Evolutionary conservation across 2,113 vertebrate species (phyloP), one percentile per base, ranked within the genome.

Genomic region (Rostratula benghalensis): DNA sequence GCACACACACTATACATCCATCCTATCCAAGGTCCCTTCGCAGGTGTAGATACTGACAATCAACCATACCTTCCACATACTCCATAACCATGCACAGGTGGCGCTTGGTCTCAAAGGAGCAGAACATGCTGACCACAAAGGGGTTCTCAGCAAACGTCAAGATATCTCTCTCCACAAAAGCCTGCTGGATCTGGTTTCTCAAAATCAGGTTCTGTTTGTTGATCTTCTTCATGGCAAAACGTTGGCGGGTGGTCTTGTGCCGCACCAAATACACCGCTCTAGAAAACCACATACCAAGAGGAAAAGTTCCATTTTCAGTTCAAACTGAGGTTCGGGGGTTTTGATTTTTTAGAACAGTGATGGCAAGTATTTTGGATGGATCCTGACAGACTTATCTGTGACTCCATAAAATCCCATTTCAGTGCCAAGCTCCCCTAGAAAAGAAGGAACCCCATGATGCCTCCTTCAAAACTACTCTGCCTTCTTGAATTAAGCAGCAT

Each of bases 61-160:
- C 57, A 6, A 4, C 51, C 57, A 6, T 98, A 99, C 99, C 99
- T 98, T 99, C 99, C 64, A 99, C 99, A 11, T 99, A 99, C 95
- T 99, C 99, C 99, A 99, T 99, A 94, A 99, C 99, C 99, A 99
- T 99, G 97, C 99, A 99, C 35, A 99, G 98, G 92, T 99, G 99
- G 22, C 99, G 98, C 89, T 99, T 98, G 64, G 99, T 99, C 98
- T 99, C 99, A 17, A 99, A 99, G 59, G 99, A 99, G 92, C 99
- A 99, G 98, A 99, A 99, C 99, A 99, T 99, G 98, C 99, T 99
- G 95, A 99, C 99, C 24, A 99, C 99, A 7, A 99, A 99, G 16
- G 99, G 99, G 95, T 99, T 99, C 97, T 99, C 99, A 0, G 99
- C 99, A 27, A 99, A 99, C 0, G 99, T 99, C 74, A 99, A 97